phyloP scores from a whole-genome alignment of 1,140 invertebrate species.

The Parapsyche elsis region DNA sequence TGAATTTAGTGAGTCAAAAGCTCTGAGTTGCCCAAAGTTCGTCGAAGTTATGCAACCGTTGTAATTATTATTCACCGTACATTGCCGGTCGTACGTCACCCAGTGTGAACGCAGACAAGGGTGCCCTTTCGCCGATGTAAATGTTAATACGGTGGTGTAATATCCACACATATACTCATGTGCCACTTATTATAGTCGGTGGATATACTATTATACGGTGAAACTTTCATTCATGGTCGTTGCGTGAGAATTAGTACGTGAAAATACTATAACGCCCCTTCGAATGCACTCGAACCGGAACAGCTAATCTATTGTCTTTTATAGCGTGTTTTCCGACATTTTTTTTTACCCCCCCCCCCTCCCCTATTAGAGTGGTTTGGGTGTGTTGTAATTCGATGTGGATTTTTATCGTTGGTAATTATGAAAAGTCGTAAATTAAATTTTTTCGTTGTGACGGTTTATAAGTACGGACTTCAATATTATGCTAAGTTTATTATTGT shows the following conservation, averaged over 20 bases:
- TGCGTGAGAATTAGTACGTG: slow-evolving; percentile 29
- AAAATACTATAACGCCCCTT: slow-evolving; percentile 17
- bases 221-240: slow-evolving; percentile 22
- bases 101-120: not conserved
- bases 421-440: slow-evolving; percentile 14
- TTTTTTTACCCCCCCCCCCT: not conserved
- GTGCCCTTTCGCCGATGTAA: not conserved
- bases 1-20: no score
- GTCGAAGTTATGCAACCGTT: not conserved
- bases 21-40: not conserved
- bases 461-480: not conserved
- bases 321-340: slow-evolving; percentile 14
- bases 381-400: slow-evolving; percentile 10
- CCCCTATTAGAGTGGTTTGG: not conserved
- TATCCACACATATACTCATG: no score
- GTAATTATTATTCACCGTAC: not conserved
- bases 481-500: no score
- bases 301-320: slow-evolving; percentile 35
- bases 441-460: not conserved
- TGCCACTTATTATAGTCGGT: no score
- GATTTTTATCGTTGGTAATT: not conserved
- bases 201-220: not conserved
- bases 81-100: slow-evolving; percentile 1
- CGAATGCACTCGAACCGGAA: slow-evolving; percentile 10
- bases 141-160: no score